Evolutionary conservation across 2,797 vertebrate species (phyloP), one percentile per base, ranked within the genome.

Genomic region (Sebastes aleutianus): DNA sequence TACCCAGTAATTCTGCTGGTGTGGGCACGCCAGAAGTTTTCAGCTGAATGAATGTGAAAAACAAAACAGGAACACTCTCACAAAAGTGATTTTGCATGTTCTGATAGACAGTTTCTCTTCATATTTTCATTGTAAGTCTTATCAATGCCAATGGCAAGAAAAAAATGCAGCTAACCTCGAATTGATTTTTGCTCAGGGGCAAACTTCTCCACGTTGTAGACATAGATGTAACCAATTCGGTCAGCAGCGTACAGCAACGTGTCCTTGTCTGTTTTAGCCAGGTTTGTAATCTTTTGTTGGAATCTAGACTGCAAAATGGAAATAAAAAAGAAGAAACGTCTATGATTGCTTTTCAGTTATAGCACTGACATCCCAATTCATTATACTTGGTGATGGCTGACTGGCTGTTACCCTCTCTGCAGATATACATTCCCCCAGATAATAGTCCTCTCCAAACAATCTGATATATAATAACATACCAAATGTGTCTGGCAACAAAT

Each of bases 21-120:
- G 29, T 97, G 95, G 8, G 93, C 95, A 64, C 81, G 74, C 95
- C 94, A 96, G 65, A 91, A 89, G 50, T 84, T 92, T 78, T 84
- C 82, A 76, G 78, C 95, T 95, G 80, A 76, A 88, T 67, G 4
- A 78, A 76, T 43, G 39, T 69, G 34, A 34, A 70, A 76, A 78
- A 62, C 20, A 2, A 61, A 62, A 61, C 7, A 54, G 3, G 16
- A 61, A 27, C 4, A 71, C 6, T 22, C 5, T 14, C 11, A 69
- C 10, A 36, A 69, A 70, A n/a, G 9, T 31, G 14, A 67, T 63
- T 70, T 59, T 4, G 12, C 20, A 78, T 10, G 36, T 69, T 76
- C 20, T 56, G 9, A 74, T 43, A 66, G 64, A 69, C 39, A 58
- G 24, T 5, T 32, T 10, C 3, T 47, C 34, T 64, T 54, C 24